A percentile compares a stretch with the other conserved stretches of the same genome.
Evolutionary conservation across 2,888 invertebrate species (phyloP).

Genomic region (Tupiocoris notatus): DNA sequence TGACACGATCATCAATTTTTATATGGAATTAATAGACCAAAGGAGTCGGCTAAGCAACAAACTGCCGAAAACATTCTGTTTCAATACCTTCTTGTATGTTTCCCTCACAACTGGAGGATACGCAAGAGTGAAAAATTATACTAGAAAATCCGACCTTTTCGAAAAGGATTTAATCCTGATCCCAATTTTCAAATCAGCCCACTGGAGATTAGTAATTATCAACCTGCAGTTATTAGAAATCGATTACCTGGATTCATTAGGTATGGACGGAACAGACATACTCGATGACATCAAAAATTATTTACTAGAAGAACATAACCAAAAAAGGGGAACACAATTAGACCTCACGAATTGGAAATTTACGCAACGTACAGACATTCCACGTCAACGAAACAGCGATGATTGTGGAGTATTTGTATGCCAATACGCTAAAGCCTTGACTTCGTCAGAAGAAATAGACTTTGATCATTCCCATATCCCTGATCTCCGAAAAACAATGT

Average conservation of each 20-base stretch:
- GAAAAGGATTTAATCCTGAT: conserved; percentile 3
- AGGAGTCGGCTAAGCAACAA: no score
- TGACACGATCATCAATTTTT: no score
- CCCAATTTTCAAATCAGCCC: conserved; percentile 3
- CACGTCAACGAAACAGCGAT: background rate
- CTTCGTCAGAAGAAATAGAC: background rate
- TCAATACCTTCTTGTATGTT: no score
- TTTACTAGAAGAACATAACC: background rate
- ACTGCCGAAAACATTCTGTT: no score
- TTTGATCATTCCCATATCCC: background rate
- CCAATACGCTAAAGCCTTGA: background rate
- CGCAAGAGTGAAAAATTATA: conserved; percentile 12
- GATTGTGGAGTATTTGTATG: conserved; percentile 15
- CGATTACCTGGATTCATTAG: conserved; percentile 6
- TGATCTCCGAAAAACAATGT: background rate
- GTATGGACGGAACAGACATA: conserved; percentile 1
- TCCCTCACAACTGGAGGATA: conserved; percentile 6
- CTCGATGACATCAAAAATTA: background rate
- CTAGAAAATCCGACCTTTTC: conserved; percentile 5
- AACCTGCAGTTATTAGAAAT: background rate
- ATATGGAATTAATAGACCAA: no score
- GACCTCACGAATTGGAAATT: background rate
- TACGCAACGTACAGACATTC: background rate
- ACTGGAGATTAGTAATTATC: conserved; percentile 17
- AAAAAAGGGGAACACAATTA: background rate